Evolutionary conservation across 1,140 invertebrate genomes (phyloP).

Genomic region (Hirudo medicinalis): DNA sequence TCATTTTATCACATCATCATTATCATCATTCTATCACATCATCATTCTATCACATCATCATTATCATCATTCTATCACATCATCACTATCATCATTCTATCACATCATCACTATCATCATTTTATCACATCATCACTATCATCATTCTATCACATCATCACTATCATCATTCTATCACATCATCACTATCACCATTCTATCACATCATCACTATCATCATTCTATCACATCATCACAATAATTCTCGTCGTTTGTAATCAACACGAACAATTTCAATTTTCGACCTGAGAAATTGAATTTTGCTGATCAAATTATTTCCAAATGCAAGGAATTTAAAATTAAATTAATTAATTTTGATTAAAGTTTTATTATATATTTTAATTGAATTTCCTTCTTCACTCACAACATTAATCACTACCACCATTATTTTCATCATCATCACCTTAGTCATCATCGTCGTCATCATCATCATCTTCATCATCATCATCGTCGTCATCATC

Average conservation of each 20-base stretch:
- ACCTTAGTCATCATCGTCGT: not conserved
- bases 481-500: not conserved
- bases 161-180: not conserved
- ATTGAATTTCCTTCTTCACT: too few species aligned
- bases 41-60: not conserved
- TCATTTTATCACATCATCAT: not conserved
- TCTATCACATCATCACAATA: too few species aligned
- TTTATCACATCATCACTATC: not conserved
- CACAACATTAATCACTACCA: not conserved
- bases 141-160: not conserved
- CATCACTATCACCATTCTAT: not conserved
- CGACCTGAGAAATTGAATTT: not conserved
- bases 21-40: not conserved
- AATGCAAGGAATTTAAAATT: too few species aligned
- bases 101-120: not conserved
- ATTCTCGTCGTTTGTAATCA: too few species aligned
- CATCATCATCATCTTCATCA: slow-evolving; percentile 9
- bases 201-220: not conserved
- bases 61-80: not conserved
- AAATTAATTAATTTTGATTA: too few species aligned
- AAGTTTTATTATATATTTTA: not conserved
- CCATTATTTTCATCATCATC: not conserved
- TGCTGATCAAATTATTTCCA: not conserved
- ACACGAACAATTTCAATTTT: not conserved
- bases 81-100: too few species aligned